Conservation (phyloP, 2,888 invertebrate species). For the Heliothis peltigera region DNA sequence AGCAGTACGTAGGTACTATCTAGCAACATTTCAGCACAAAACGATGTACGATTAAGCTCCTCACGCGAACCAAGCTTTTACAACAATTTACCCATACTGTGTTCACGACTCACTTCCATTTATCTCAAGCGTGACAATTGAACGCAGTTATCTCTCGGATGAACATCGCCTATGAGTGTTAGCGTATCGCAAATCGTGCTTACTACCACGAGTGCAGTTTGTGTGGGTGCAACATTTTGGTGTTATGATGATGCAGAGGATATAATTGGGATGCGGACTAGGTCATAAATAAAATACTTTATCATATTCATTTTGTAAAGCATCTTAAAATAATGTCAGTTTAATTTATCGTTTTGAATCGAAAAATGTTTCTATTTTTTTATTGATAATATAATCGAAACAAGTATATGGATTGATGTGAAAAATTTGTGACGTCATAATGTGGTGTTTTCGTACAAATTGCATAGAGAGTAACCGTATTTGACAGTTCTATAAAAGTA, state of each 20-base stretch:
- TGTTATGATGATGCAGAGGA: background rate
- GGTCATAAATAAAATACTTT: background rate
- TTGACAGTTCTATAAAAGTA: too few species aligned
- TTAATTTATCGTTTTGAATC: too few species aligned
- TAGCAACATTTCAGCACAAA: background rate
- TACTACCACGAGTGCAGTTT: conserved; percentile 4
- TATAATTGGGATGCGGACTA: background rate
- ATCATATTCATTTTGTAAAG: too few species aligned
- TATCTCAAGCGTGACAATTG: conserved; percentile 12
- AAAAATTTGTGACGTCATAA: too few species aligned
- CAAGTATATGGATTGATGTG: too few species aligned
- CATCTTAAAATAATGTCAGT: too few species aligned
- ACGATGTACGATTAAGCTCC: background rate
- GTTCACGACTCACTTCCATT: background rate
- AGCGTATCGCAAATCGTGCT: background rate
- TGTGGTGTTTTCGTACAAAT: too few species aligned
- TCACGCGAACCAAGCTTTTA: background rate
- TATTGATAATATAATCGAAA: too few species aligned
- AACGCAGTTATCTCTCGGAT: background rate
- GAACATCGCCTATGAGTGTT: background rate
- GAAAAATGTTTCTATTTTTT: too few species aligned
- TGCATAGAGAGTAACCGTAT: too few species aligned
- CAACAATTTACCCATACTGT: background rate
- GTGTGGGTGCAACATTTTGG: background rate
- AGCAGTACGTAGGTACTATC: too few species aligned